Percentiles rank a stretch among this genome's conserved stretches.
Conservation (phyloP, 2,113 vertebrate species). For the Ptilorrhoa leucosticta region DNA sequence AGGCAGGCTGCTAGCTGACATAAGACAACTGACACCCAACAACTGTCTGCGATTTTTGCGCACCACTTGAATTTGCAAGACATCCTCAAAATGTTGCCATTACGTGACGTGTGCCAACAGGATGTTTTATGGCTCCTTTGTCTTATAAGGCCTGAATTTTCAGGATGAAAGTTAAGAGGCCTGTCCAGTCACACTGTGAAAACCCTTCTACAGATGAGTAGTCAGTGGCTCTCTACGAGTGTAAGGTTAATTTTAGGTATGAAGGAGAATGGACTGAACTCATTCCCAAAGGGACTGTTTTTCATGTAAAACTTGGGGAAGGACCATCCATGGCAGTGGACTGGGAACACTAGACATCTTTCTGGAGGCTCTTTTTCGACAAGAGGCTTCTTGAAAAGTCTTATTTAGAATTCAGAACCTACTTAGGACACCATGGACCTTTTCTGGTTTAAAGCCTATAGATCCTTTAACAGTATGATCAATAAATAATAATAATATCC, state of each 20-base stretch:
- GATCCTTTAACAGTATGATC: background rate
- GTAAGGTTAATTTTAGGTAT: background rate
- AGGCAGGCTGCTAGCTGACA: background rate
- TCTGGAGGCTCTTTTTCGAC: background rate
- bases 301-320: conserved; percentile 7
- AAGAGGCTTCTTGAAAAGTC: background rate
- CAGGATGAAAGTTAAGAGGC: conserved; percentile 21
- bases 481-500: background rate
- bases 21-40: background rate
- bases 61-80: conserved; percentile 38
- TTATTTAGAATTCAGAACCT: background rate
- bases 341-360: background rate
- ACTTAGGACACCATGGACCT: background rate
- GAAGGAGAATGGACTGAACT: conserved; percentile 10
- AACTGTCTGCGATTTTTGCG: conserved; percentile 27
- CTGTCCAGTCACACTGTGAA: background rate
- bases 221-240: background rate
- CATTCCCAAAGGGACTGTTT: conserved; percentile 27
- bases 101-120: background rate
- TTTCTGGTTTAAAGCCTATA: background rate
- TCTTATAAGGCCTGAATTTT: conserved; percentile 45
- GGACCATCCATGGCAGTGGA: background rate
- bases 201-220: background rate
- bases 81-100: conserved; percentile 28
- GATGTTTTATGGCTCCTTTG: conserved; percentile 1